Percentiles rank a stretch among this genome's conserved stretches.
Evolutionary conservation across 2,797 vertebrate genomes (phyloP).

Genomic region (Cuniculus paca): DNA sequence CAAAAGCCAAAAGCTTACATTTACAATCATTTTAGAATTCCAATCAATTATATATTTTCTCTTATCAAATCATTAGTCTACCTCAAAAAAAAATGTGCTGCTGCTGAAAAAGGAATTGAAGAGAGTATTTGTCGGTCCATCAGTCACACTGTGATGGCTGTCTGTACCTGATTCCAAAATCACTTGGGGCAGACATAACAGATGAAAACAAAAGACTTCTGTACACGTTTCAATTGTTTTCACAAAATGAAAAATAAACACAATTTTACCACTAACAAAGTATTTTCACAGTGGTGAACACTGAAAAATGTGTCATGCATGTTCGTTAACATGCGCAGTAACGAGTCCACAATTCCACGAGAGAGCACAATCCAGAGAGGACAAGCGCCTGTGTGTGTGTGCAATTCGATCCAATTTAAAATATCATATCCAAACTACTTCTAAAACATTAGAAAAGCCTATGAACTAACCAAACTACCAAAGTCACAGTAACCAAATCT

Average conservation of each 20-base stretch:
- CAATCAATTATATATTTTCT: not conserved
- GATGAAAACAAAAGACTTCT: not conserved
- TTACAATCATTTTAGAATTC: not conserved
- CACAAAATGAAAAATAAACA: conserved; percentile 3
- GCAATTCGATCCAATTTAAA: conserved; percentile 12
- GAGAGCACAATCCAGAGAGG: not conserved
- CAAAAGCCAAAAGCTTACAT: not conserved
- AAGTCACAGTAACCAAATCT: not conserved
- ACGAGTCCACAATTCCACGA: not conserved
- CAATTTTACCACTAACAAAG: not conserved
- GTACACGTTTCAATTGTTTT: not conserved
- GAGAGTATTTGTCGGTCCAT: not conserved
- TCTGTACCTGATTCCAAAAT: not conserved
- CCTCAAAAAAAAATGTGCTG: not conserved
- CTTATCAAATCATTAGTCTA: not conserved
- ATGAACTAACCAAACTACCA: not conserved
- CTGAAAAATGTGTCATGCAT: accelerated
- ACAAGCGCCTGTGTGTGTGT: not conserved
- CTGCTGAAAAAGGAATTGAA: no score
- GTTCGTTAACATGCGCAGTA: no score
- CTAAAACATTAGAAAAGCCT: not conserved
- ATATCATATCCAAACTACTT: not conserved
- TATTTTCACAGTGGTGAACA: not conserved
- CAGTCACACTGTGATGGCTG: accelerated
- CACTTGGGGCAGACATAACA: accelerated